These are phyloP conservation scores for Grus americana DNA, from an alignment of 2,113 vertebrate species.

Conservation along the genomic window DNA sequence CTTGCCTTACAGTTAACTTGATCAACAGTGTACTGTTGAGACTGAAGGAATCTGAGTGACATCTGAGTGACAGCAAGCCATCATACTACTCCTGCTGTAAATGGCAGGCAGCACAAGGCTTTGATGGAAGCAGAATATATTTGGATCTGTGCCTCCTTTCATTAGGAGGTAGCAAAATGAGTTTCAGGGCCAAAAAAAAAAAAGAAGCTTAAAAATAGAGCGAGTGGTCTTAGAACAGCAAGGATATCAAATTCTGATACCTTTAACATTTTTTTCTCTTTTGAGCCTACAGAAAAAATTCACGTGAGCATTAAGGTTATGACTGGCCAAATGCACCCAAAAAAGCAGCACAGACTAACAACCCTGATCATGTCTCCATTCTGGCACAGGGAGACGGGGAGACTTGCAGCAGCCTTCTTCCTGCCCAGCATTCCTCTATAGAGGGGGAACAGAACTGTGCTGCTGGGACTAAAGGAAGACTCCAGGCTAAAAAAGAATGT, in stretches of 20 bases:
- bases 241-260: neutral
- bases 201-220: neutral
- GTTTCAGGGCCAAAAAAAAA: neutral
- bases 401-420: neutral
- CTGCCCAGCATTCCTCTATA: neutral
- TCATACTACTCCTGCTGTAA: neutral
- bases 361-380: neutral
- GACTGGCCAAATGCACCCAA: neutral
- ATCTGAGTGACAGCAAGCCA: conserved; percentile 12
- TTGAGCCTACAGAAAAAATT: neutral
- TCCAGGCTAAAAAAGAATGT: neutral
- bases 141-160: conserved; percentile 1
- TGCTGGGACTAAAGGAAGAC: neutral
- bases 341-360: neutral
- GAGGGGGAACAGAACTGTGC: neutral
- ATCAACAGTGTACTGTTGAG: neutral
- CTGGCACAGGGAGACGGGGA: neutral
- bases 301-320: neutral
- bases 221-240: neutral
- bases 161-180: neutral
- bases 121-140: neutral
- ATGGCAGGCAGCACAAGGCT: neutral
- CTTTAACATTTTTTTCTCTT: neutral
- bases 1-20: neutral
- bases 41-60: neutral